phyloP scores from a whole-genome alignment of 1,140 invertebrate genomes.

The Sycobia sp. region DNA sequence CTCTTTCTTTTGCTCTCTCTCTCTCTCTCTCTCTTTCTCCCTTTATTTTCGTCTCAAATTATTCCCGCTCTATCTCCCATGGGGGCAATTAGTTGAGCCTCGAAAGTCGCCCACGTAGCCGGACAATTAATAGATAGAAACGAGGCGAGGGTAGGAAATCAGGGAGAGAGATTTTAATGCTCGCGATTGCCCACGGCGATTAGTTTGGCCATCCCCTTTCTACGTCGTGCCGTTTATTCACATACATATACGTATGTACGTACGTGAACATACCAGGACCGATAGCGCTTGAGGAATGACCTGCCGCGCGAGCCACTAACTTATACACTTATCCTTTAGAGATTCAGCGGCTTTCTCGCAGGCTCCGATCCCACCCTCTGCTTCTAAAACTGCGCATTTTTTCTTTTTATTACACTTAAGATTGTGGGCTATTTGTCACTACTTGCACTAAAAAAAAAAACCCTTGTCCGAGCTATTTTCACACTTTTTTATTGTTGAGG shows the following conservation, averaged over 20 bases:
- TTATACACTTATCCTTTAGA: constrained; percentile 20
- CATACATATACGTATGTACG: too few relatives aligned
- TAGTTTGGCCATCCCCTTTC: too few relatives aligned
- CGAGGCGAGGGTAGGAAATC: too few relatives aligned
- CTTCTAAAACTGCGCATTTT: too few relatives aligned
- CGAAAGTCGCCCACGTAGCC: constrained; percentile 50
- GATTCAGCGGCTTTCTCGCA: not conserved
- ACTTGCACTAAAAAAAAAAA: too few relatives aligned
- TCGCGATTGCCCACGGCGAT: constrained; percentile 39
- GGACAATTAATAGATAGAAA: constrained; percentile 53
- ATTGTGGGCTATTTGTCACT: too few relatives aligned
- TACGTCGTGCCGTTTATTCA: too few relatives aligned
- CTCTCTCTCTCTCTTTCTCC: constrained; percentile 1
- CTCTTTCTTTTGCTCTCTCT: constrained; percentile 33
- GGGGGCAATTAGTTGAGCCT: constrained; percentile 48
- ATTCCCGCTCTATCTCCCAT: constrained; percentile 37
- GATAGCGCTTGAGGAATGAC: constrained; percentile 37
- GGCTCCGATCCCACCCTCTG: too few relatives aligned
- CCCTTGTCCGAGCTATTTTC: too few relatives aligned
- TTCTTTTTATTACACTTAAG: too few relatives aligned
- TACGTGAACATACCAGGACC: too few relatives aligned
- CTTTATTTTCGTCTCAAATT: not conserved
- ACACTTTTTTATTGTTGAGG: too few relatives aligned
- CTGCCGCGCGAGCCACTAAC: constrained; percentile 6
- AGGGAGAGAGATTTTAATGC: constrained; percentile 34